Evolutionary conservation across 2,113 vertebrate genomes (phyloP).

Genomic region (Oryzias javanicus): DNA sequence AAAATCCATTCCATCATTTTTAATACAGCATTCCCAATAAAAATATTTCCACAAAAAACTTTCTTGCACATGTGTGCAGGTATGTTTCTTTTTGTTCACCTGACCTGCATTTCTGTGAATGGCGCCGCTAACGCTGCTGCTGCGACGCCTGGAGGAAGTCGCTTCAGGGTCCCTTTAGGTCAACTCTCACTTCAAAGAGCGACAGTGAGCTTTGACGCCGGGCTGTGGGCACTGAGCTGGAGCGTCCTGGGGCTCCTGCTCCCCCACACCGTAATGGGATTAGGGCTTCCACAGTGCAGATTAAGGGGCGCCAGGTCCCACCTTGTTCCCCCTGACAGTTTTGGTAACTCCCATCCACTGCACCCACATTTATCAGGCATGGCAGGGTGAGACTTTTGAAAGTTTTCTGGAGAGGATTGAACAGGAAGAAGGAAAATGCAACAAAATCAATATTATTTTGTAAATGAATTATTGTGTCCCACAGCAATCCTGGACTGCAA

Average conservation of each 20-base stretch:
- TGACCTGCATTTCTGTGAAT: conserved; percentile 15
- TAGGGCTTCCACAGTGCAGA: conserved; percentile 59
- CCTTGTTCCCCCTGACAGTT: conserved; percentile 44
- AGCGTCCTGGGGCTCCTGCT: conserved; percentile 50
- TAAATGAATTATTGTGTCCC: too few relatives aligned
- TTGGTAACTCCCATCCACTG: conserved; percentile 45
- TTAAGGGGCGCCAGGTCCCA: conserved; percentile 64
- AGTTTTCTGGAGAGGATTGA: background rate
- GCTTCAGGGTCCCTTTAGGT: conserved; percentile 46
- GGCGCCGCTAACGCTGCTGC: conserved; percentile 14
- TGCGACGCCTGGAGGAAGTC: conserved; percentile 38
- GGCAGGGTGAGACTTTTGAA: conserved; percentile 39
- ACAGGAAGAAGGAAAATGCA: too few relatives aligned
- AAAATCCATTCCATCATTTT: too few relatives aligned
- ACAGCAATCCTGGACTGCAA: too few relatives aligned
- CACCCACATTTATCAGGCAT: conserved; percentile 25
- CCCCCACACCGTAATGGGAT: conserved; percentile 62
- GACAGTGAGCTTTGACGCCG: conserved; percentile 35
- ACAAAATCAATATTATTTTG: too few relatives aligned
- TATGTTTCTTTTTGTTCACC: conserved; percentile 8
- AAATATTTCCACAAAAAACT: too few relatives aligned
- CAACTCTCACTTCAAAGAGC: conserved; percentile 56
- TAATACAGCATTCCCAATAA: too few relatives aligned
- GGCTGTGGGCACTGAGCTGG: conserved; percentile 57
- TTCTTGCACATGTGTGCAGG: background rate